These are phyloP conservation scores for Candidula unifasciata DNA, from an alignment of 2,888 invertebrate species.

Conservation along the genomic window DNA sequence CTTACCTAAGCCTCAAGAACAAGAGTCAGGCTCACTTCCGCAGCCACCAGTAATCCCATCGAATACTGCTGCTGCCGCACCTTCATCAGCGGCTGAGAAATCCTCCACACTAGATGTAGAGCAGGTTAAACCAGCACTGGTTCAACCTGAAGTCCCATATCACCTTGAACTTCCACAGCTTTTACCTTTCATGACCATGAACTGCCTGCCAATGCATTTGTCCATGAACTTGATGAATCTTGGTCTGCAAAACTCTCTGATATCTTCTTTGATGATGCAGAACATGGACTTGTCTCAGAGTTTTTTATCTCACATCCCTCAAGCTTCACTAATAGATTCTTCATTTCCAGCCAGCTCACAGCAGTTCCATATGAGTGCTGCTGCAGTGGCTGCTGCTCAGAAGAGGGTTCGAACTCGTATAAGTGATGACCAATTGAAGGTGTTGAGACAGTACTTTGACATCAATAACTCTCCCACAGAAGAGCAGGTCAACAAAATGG, in stretches of 20 bases:
- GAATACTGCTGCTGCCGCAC: slow-evolving; percentile 18
- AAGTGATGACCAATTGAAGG: slow-evolving; percentile 98
- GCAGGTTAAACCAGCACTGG: slow-evolving; percentile 78
- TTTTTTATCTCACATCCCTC: slow-evolving; percentile 57
- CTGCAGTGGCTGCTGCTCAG: slow-evolving; percentile 64
- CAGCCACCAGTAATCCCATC: slow-evolving; percentile 27
- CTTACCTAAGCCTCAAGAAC: slow-evolving; percentile 72
- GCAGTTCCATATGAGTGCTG: slow-evolving; percentile 63
- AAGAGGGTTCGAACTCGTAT: slow-evolving; percentile 98
- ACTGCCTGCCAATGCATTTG: slow-evolving; percentile 79
- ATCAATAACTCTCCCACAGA: slow-evolving; percentile 99
- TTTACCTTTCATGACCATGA: slow-evolving; percentile 90
- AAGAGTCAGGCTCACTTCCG: background rate
- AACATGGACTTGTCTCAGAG: slow-evolving; percentile 82
- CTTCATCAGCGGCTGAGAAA: slow-evolving; percentile 50
- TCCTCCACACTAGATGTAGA: slow-evolving; percentile 75
- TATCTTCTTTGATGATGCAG: slow-evolving; percentile 87
- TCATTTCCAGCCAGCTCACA: slow-evolving; percentile 65
- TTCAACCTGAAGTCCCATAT: slow-evolving; percentile 55
- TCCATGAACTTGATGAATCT: slow-evolving; percentile 84
- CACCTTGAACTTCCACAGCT: slow-evolving; percentile 82
- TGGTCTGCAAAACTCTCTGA: slow-evolving; percentile 94
- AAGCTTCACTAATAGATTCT: slow-evolving; percentile 58
- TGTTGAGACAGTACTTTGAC: slow-evolving; percentile 97
- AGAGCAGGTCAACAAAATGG: slow-evolving; percentile 98